Evolutionary conservation across 2,888 invertebrate genomes (phyloP).

Genomic region (Diloba caeruleocephala): DNA sequence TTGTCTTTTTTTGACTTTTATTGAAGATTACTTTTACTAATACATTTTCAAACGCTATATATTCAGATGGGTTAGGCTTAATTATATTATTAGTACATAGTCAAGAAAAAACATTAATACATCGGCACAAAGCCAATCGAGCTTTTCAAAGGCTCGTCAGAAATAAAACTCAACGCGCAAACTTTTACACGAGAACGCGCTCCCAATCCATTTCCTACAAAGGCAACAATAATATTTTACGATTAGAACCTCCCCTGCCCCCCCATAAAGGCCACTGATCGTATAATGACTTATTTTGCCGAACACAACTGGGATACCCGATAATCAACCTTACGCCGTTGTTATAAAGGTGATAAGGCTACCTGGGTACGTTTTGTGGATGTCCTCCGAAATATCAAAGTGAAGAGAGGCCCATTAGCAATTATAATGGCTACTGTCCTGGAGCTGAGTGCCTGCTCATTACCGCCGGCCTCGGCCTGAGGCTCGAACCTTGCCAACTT

Average conservation of each 20-base stretch:
- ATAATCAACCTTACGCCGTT: conserved; percentile 35
- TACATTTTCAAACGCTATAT: too few species aligned
- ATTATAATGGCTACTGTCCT: conserved; percentile 80
- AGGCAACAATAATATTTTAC: conserved; percentile 69
- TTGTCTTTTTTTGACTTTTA: too few species aligned
- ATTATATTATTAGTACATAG: too few species aligned
- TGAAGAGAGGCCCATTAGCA: conserved; percentile 76
- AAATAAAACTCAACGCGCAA: conserved; percentile 1
- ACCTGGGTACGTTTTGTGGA: conserved; percentile 22
- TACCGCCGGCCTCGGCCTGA: conserved; percentile 53
- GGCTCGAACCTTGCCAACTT: conserved; percentile 34
- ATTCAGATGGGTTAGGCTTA: too few species aligned
- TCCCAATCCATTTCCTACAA: conserved; percentile 28
- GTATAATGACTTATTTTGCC: conserved; percentile 56
- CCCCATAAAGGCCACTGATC: conserved; percentile 54
- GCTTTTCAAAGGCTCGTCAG: too few species aligned
- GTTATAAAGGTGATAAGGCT: conserved; percentile 10
- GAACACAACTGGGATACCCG: conserved; percentile 47
- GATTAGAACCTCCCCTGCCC: conserved; percentile 58
- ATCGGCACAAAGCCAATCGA: too few species aligned
- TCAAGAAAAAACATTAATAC: not conserved
- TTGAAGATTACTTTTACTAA: too few species aligned
- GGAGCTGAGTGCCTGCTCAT: conserved; percentile 79
- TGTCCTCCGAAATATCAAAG: conserved; percentile 66
- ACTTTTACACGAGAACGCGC: conserved; percentile 9